These are phyloP conservation scores for Chymomyza caudatula DNA, from an alignment of 2,888 invertebrate species.

Conservation along the genomic window DNA sequence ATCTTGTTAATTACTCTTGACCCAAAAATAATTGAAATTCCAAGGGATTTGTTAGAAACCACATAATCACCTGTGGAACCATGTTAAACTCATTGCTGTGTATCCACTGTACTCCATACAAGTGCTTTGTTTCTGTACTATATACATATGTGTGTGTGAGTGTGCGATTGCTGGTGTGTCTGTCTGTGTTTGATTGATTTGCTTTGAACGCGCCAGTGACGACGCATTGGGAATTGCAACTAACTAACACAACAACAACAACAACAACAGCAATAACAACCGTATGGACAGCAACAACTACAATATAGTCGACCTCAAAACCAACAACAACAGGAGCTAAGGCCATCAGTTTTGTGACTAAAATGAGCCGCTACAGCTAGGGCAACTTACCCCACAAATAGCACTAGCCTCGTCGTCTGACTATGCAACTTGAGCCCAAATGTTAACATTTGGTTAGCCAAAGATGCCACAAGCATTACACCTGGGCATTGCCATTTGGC, in stretches of 20 bases:
- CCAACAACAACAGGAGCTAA: not conserved
- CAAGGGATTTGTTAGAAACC: too few relatives aligned
- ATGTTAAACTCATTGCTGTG: not conserved
- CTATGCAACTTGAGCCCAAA: not conserved
- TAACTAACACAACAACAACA: not conserved
- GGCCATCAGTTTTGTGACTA: not conserved
- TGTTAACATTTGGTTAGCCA: not conserved
- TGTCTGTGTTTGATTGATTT: constrained; percentile 64
- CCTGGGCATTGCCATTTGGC: not conserved
- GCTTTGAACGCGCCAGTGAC: constrained; percentile 40
- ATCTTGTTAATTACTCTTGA: not conserved
- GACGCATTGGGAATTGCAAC: constrained; percentile 1
- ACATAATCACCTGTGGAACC: not conserved
- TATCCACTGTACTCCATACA: not conserved
- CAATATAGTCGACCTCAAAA: not conserved
- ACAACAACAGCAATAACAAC: not conserved
- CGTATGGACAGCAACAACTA: not conserved
- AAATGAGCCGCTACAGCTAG: not conserved
- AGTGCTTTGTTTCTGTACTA: not conserved
- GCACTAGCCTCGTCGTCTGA: not conserved
- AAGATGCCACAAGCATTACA: not conserved
- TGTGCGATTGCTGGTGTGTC: constrained; percentile 15
- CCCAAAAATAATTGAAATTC: not conserved
- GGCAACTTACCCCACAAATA: not conserved
- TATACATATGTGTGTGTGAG: constrained; percentile 25